A percentile compares a stretch with the other conserved stretches of the same genome.
phyloP scores from a whole-genome alignment of 2,113 vertebrate genomes.

The Echinops telfairi region DNA sequence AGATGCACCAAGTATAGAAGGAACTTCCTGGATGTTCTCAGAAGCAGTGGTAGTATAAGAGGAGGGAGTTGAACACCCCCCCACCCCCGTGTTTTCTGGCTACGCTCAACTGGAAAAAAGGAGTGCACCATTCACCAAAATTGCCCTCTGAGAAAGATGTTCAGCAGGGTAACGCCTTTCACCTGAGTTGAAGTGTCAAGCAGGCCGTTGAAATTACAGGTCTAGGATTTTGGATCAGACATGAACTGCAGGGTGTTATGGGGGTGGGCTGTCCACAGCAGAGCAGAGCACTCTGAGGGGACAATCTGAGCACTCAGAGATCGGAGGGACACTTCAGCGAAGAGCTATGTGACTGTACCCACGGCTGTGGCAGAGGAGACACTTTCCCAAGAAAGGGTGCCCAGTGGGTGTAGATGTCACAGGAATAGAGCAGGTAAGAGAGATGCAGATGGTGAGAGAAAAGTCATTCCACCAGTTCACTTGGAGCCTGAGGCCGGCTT shows the following conservation, averaged over 20 bases:
- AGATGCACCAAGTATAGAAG: conserved; percentile 60
- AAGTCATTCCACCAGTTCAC: not conserved
- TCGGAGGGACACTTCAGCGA: not conserved
- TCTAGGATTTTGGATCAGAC: not conserved
- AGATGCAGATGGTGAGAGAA: not conserved
- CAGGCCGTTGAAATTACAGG: not conserved
- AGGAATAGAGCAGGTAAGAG: not conserved
- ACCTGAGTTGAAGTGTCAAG: not conserved
- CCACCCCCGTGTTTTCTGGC: conserved; percentile 36
- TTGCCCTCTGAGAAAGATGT: conserved; percentile 19
- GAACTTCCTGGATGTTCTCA: conserved; percentile 35
- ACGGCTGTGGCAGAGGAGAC: not conserved
- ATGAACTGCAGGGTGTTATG: not conserved
- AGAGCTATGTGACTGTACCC: not conserved
- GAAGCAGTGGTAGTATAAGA: conserved; percentile 60
- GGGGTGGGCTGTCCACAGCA: not conserved
- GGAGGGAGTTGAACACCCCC: not conserved
- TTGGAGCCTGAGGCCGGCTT: not conserved
- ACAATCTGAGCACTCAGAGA: not conserved
- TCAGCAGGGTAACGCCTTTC: not conserved
- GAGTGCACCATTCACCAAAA: conserved; percentile 48
- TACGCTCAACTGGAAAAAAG: not conserved
- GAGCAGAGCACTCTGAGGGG: conserved; percentile 25
- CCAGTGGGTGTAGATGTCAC: not conserved
- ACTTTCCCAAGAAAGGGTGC: not conserved